A percentile compares a stretch with the other conserved stretches of the same genome.
Evolutionary conservation across 1,140 invertebrate genomes (phyloP).

Genomic region (Cotesia vestalis): DNA sequence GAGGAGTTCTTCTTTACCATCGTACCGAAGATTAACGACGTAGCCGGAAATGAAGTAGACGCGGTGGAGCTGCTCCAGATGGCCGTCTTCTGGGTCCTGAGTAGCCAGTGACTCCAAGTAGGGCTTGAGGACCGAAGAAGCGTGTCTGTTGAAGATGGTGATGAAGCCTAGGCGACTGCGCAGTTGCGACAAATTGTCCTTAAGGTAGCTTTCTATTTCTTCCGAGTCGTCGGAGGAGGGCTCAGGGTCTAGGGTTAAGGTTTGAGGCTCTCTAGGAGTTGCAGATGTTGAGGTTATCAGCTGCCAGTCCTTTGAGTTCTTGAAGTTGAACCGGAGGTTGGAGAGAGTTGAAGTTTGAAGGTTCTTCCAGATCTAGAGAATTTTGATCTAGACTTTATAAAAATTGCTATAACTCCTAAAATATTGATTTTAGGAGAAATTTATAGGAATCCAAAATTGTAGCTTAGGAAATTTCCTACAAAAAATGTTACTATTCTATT

Average conservation of each 20-base stretch:
- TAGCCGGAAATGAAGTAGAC: slow-evolving; percentile 60
- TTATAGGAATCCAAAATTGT: too few relatives aligned
- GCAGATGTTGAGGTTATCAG: slow-evolving; percentile 39
- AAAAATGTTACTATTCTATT: too few relatives aligned
- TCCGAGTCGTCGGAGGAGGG: slow-evolving; percentile 39
- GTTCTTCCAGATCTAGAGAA: slow-evolving; percentile 60
- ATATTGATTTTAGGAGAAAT: too few relatives aligned
- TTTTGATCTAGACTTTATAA: neutral
- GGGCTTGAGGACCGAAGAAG: slow-evolving; percentile 50
- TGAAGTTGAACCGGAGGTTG: slow-evolving; percentile 55
- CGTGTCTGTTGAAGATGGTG: slow-evolving; percentile 60
- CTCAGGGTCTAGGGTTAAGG: slow-evolving; percentile 44
- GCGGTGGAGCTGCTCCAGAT: slow-evolving; percentile 57
- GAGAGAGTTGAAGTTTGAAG: slow-evolving; percentile 54
- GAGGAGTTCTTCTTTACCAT: slow-evolving; percentile 49
- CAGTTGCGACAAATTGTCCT: slow-evolving; percentile 53
- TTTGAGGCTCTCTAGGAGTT: slow-evolving; percentile 47
- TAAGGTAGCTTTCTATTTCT: slow-evolving; percentile 53
- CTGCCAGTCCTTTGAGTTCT: slow-evolving; percentile 58
- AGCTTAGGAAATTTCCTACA: too few relatives aligned
- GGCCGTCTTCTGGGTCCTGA: slow-evolving; percentile 50
- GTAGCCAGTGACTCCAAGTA: slow-evolving; percentile 46
- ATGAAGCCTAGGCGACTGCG: slow-evolving; percentile 51
- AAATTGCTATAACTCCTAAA: too few relatives aligned
- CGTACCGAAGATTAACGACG: slow-evolving; percentile 55